These are phyloP conservation scores for Vultur gryphus DNA, from an alignment of 2,797 vertebrate genomes.

Conservation along the genomic window DNA sequence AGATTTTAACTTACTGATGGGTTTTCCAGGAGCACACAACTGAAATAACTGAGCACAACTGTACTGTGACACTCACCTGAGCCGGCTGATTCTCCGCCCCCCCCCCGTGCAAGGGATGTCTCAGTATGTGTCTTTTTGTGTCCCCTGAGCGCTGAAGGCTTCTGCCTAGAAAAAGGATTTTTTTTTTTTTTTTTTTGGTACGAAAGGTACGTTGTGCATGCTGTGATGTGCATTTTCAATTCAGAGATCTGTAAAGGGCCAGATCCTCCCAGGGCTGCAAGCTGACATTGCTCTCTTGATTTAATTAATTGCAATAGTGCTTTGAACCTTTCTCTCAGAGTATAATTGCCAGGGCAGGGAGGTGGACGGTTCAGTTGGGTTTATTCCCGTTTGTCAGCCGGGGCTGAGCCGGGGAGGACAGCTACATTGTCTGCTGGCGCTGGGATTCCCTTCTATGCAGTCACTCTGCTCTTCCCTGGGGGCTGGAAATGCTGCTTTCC, in stretches of 20 bases:
- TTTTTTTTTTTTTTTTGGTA: not conserved
- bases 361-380: not conserved
- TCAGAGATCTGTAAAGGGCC: not conserved
- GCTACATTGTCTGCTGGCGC: not conserved
- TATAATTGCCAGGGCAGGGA: not conserved
- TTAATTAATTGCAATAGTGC: not conserved
- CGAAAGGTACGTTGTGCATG: not conserved
- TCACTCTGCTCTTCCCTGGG: not conserved
- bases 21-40: not conserved
- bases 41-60: not conserved
- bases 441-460: not conserved
- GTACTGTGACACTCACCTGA: slow-evolving; percentile 15
- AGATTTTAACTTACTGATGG: slow-evolving; percentile 8
- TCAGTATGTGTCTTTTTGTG: not conserved
- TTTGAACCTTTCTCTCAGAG: not conserved
- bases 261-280: not conserved
- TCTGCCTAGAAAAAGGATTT: not conserved
- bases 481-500: not conserved
- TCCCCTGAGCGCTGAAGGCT: not conserved
- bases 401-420: not conserved
- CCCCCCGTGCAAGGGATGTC: not conserved
- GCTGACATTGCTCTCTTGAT: not conserved
- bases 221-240: not conserved
- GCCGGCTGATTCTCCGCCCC: not conserved
- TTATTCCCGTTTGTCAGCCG: not conserved